Conservation (phyloP, 2,797 vertebrate genomes). For the Girardinus metallicus region DNA sequence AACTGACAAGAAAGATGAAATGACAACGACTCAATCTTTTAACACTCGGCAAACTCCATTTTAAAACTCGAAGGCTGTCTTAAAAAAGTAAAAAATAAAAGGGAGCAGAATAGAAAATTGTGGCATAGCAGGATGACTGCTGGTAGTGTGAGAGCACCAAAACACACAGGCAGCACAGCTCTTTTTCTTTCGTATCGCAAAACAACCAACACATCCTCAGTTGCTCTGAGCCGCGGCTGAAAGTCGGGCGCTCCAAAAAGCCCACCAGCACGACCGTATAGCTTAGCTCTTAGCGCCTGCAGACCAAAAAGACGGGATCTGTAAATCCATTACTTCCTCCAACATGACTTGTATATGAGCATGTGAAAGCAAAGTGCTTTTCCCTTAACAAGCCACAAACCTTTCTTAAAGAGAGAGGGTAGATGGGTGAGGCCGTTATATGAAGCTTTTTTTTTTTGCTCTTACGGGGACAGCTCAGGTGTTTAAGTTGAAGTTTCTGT, state of each 20-base stretch:
- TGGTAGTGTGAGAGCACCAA: not conserved
- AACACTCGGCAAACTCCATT: not conserved
- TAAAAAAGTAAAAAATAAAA: too few species aligned
- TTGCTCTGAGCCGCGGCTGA: not conserved
- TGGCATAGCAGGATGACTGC: not conserved
- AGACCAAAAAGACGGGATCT: not conserved
- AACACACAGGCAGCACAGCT: not conserved
- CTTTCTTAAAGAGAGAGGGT: not conserved
- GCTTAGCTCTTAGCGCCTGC: not conserved
- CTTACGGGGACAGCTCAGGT: not conserved
- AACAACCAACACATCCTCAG: not conserved
- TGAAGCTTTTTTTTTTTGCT: not conserved
- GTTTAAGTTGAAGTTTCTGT: not conserved
- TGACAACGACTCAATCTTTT: not conserved
- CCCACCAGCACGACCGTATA: not conserved
- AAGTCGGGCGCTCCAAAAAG: not conserved
- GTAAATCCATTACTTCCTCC: not conserved
- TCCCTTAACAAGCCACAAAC: not conserved
- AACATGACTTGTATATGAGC: not conserved
- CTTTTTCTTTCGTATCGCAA: not conserved
- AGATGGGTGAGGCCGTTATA: not conserved
- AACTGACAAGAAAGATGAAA: not conserved
- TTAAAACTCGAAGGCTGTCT: not conserved
- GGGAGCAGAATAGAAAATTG: not conserved
- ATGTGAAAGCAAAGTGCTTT: not conserved